A percentile compares a stretch with the other conserved stretches of the same genome.
phyloP scores from a whole-genome alignment of 2,113 vertebrate genomes.

The Cathartes aura region DNA sequence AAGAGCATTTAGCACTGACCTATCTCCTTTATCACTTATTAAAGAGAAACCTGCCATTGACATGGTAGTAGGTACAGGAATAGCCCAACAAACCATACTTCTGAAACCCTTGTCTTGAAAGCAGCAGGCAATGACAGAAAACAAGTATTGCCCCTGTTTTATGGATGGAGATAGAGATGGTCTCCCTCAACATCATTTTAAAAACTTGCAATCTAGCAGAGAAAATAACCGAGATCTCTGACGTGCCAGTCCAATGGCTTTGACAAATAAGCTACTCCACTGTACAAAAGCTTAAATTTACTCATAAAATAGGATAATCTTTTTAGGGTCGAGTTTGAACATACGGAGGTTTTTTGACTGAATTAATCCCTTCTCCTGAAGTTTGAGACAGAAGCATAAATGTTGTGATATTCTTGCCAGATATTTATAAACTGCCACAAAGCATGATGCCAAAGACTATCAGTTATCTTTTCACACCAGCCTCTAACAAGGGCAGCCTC shows the following conservation, averaged over 20 bases:
- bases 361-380: not conserved
- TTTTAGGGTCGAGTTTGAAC: not conserved
- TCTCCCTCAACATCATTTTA: not conserved
- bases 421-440: not conserved
- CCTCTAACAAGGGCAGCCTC: not conserved
- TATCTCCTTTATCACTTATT: not conserved
- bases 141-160: not conserved
- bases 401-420: not conserved
- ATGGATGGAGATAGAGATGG: not conserved
- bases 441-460: not conserved
- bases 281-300: not conserved
- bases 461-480: not conserved
- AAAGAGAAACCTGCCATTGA: not conserved
- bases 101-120: not conserved
- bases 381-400: not conserved
- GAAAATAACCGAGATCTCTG: not conserved
- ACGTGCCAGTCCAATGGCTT: not conserved
- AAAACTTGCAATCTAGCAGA: not conserved
- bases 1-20: not conserved
- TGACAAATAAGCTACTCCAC: not conserved
- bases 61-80: not conserved
- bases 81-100: not conserved
- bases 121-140: not conserved
- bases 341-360: not conserved
- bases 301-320: not conserved